phyloP scores from a whole-genome alignment of 2,888 invertebrate species.

The Dolichopus griseipennis region DNA sequence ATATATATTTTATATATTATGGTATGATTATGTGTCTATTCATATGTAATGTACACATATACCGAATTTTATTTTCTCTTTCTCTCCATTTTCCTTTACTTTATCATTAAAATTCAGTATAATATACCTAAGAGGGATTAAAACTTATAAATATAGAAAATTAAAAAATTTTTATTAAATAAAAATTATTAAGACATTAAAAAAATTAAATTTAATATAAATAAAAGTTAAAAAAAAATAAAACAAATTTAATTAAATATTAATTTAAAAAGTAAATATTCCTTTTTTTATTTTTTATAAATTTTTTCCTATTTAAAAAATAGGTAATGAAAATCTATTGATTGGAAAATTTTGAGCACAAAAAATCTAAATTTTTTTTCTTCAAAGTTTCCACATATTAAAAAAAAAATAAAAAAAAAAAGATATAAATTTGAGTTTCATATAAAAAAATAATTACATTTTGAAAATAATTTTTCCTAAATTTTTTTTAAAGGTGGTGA shows the following conservation, averaged over 20 bases:
- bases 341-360: too few species aligned
- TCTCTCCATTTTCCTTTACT: background rate
- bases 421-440: too few species aligned
- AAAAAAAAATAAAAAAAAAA: too few species aligned
- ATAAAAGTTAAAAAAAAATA: background rate
- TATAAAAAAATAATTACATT: too few species aligned
- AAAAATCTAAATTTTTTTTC: too few species aligned
- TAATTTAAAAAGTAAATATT: too few species aligned
- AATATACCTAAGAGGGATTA: constrained; percentile 6
- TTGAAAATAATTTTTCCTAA: too few species aligned
- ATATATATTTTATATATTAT: background rate
- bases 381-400: too few species aligned
- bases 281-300: too few species aligned
- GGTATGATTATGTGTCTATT: background rate
- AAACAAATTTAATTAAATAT: background rate
- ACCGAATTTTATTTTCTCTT: background rate
- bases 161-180: background rate
- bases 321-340: too few species aligned
- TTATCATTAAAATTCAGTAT: background rate
- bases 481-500: too few species aligned
- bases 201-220: background rate
- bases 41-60: background rate
- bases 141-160: background rate
- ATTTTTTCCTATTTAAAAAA: too few species aligned
- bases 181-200: background rate